These are phyloP conservation scores for Odontocolon sp. DNA, from an alignment of 2,888 invertebrate species.

Conservation along the genomic window DNA sequence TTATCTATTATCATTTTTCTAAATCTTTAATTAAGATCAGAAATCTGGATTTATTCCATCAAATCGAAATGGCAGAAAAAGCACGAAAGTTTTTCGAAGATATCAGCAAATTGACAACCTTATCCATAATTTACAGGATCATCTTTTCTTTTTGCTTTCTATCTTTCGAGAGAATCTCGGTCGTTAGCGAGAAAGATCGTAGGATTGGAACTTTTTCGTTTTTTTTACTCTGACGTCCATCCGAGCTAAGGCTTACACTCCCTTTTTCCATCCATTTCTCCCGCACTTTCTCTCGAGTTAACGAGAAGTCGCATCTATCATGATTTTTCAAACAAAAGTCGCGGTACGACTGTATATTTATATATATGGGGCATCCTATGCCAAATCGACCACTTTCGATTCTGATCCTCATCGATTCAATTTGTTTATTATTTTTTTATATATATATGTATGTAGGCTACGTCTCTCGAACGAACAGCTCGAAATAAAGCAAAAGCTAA, in stretches of 20 bases:
- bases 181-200: conserved; percentile 23
- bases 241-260: conserved; percentile 39
- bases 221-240: conserved; percentile 1
- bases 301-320: conserved; percentile 62
- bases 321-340: conserved; percentile 47
- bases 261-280: too few relatives aligned
- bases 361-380: too few relatives aligned
- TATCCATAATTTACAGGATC: conserved; percentile 35
- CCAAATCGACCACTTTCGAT: too few relatives aligned
- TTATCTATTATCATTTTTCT: too few relatives aligned
- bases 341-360: too few relatives aligned
- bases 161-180: conserved; percentile 2
- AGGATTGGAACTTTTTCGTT: conserved; percentile 14
- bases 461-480: too few relatives aligned
- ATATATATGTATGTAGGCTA: too few relatives aligned
- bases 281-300: conserved; percentile 34
- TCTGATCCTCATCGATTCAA: too few relatives aligned
- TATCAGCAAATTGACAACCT: conserved; percentile 35
- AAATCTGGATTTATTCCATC: too few relatives aligned
- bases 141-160: conserved; percentile 4
- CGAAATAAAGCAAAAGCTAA: neutral
- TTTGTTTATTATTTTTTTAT: too few relatives aligned
- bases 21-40: too few relatives aligned
- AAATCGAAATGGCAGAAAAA: conserved; percentile 7
- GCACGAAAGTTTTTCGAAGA: conserved; percentile 4